Evolutionary conservation across 2,797 vertebrate genomes (phyloP).

Genomic region (Oceanodroma leucorhoa): DNA sequence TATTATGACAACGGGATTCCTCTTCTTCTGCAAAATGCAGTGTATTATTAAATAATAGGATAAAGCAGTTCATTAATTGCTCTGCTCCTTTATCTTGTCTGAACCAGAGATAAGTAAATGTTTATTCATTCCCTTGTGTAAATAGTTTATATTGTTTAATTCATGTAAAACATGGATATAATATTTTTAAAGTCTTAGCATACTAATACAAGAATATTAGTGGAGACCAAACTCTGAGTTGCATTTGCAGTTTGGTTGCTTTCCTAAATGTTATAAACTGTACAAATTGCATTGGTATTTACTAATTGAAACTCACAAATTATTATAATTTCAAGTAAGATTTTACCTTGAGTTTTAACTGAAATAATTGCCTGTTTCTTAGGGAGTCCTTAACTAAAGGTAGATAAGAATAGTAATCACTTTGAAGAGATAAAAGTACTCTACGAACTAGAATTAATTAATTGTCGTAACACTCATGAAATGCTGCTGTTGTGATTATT

Average conservation of each 20-base stretch:
- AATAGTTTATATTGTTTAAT: neutral
- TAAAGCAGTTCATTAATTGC: neutral
- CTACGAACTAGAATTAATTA: neutral
- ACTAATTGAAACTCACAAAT: neutral
- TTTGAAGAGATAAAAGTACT: neutral
- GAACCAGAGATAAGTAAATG: neutral
- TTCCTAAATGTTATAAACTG: neutral
- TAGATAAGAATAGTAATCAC: neutral
- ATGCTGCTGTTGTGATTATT: neutral
- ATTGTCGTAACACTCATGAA: accelerated
- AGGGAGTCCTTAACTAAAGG: neutral
- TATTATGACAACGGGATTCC: neutral
- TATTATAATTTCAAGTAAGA: neutral
- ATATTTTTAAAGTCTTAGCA: neutral
- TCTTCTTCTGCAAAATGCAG: neutral
- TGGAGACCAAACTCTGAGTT: neutral
- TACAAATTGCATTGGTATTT: neutral
- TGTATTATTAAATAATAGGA: neutral
- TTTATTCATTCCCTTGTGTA: neutral
- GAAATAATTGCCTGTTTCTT: neutral
- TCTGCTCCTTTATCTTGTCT: neutral
- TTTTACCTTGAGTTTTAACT: neutral
- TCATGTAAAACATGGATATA: neutral
- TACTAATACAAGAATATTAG: neutral
- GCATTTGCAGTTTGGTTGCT: neutral